phyloP scores from a whole-genome alignment of 1,140 invertebrate species.

The Epicauta chinensis region DNA sequence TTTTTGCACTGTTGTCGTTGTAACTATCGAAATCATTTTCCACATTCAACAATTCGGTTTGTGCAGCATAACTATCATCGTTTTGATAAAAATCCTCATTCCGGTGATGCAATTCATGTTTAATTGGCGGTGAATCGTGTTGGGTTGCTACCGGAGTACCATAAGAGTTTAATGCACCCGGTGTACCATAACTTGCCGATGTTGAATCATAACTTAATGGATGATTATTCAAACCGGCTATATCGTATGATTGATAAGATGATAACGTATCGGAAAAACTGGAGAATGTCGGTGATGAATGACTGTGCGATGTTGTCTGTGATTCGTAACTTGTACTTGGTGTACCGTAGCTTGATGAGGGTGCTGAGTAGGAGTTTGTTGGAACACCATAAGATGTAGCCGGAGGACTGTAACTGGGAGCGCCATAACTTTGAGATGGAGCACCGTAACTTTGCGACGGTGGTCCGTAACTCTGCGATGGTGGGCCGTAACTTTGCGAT shows the following conservation, averaged over 20 bases:
- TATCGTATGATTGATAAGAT: constrained; percentile 5
- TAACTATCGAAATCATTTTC: no score
- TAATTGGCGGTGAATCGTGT: constrained; percentile 1
- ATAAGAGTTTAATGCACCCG: constrained; percentile 19
- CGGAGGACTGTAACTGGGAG: not conserved
- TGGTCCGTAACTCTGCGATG: constrained; percentile 12
- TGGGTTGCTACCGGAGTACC: constrained; percentile 9
- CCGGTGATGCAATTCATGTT: no score
- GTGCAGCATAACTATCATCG: no score
- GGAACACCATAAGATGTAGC: constrained; percentile 12
- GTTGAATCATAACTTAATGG: constrained; percentile 10
- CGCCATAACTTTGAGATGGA: constrained; percentile 10
- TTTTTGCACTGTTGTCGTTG: no score
- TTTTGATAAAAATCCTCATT: no score
- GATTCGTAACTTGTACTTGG: constrained; percentile 6
- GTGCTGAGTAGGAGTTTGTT: not conserved
- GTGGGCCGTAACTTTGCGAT: not conserved
- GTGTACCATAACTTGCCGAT: constrained; percentile 19
- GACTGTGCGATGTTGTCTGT: constrained; percentile 7
- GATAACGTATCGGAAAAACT: constrained; percentile 4
- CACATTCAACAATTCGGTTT: no score
- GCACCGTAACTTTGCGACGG: not conserved
- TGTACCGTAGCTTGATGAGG: no score
- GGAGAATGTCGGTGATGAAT: constrained; percentile 1
- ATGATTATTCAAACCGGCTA: constrained; percentile 14